Conservation (phyloP, 2,113 vertebrate species). For the Zosterops borbonicus region DNA sequence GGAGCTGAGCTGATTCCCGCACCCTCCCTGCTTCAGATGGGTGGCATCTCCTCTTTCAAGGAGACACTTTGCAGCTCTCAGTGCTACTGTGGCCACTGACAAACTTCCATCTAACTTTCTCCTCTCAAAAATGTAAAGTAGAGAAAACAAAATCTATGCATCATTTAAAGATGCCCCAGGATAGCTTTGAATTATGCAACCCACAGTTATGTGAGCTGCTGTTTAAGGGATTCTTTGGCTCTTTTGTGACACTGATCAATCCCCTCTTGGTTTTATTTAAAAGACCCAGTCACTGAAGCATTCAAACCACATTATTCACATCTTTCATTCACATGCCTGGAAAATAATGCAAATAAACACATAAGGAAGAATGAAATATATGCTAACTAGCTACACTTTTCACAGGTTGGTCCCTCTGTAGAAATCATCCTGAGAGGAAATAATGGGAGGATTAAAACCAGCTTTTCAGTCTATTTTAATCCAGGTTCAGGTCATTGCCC, state of each 20-base stretch:
- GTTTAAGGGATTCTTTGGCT: constrained; percentile 66
- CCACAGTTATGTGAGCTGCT: constrained; percentile 60
- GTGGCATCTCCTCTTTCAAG: neutral
- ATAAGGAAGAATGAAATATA: constrained; percentile 62
- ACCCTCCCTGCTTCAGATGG: neutral
- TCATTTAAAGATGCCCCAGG: constrained; percentile 76
- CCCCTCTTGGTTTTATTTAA: constrained; percentile 50
- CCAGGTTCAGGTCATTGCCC: neutral
- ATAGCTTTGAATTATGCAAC: constrained; percentile 77
- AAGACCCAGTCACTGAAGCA: constrained; percentile 33
- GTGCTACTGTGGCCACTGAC: neutral
- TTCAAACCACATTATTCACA: constrained; percentile 36
- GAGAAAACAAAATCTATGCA: constrained; percentile 75
- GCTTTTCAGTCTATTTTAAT: constrained; percentile 56
- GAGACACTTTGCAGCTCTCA: neutral
- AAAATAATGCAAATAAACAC: constrained; percentile 65
- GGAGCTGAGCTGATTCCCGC: neutral
- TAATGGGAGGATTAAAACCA: constrained; percentile 63
- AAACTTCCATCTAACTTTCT: constrained; percentile 54
- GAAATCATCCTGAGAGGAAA: constrained; percentile 46
- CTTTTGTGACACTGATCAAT: constrained; percentile 60
- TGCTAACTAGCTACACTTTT: constrained; percentile 59
- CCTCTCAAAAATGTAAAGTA: constrained; percentile 59
- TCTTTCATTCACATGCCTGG: constrained; percentile 45
- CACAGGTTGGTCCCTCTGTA: constrained; percentile 40